These are phyloP conservation scores for Distichodus sexfasciatus DNA, from an alignment of 2,797 vertebrate species.

Conservation along the genomic window DNA sequence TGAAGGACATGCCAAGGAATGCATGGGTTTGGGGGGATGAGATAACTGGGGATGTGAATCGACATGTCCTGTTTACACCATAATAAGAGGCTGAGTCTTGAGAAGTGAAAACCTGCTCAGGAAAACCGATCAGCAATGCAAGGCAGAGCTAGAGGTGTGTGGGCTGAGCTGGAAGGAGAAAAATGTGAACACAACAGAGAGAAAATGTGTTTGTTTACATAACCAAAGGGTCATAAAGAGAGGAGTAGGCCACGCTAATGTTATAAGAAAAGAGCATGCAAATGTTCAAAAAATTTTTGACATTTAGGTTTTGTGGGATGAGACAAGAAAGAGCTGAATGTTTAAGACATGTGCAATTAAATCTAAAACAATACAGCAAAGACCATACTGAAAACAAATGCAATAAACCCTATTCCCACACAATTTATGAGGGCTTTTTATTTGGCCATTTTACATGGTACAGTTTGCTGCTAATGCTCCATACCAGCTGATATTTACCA, in stretches of 20 bases:
- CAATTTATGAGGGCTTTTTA: too few species aligned
- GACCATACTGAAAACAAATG: background rate
- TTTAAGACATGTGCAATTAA: background rate
- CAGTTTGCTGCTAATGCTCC: background rate
- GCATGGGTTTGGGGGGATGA: constrained; percentile 29
- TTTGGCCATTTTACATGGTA: too few species aligned
- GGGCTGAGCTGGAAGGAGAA: constrained; percentile 35
- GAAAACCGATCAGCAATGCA: constrained; percentile 39
- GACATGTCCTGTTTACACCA: constrained; percentile 59
- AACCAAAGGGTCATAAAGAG: constrained; percentile 27
- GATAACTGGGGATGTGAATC: constrained; percentile 58
- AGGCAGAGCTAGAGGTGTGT: constrained; percentile 36
- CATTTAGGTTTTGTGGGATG: background rate
- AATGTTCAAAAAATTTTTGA: too few species aligned
- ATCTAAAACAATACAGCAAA: background rate
- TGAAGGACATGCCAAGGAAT: constrained; percentile 51
- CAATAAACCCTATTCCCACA: too few species aligned
- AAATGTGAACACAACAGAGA: constrained; percentile 40
- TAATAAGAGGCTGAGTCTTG: constrained; percentile 52
- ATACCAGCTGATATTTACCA: background rate
- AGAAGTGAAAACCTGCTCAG: constrained; percentile 25
- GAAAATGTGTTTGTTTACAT: constrained; percentile 35
- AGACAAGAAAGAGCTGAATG: background rate
- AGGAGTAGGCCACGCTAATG: constrained; percentile 20
- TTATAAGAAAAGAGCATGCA: background rate